These are phyloP conservation scores for Thripadectes ignobilis DNA, from an alignment of 2,797 vertebrate genomes.

Conservation along the genomic window DNA sequence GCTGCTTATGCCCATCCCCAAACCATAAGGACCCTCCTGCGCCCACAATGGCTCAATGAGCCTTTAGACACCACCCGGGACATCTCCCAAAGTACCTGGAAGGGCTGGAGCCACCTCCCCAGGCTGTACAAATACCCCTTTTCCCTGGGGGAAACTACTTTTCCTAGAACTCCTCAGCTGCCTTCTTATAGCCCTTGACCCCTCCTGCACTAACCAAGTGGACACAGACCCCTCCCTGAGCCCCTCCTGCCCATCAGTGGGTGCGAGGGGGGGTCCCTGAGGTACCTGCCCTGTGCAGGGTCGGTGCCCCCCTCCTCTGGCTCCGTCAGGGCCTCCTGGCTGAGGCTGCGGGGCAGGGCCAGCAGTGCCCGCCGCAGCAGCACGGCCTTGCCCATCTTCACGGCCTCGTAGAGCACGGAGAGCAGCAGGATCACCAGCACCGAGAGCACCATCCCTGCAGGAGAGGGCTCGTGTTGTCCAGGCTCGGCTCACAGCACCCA, in stretches of 20 bases:
- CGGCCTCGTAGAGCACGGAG: conserved; percentile 85
- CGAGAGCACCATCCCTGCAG: conserved; percentile 86
- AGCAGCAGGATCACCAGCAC: conserved; percentile 87
- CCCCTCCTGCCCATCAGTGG: accelerated
- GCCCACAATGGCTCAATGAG: accelerated
- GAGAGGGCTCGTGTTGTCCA: neutral
- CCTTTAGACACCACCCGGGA: neutral
- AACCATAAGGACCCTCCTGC: neutral
- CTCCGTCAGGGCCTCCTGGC: conserved; percentile 34
- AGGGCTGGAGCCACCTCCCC: neutral
- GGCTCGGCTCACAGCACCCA: neutral
- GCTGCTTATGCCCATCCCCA: neutral
- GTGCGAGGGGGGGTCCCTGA: neutral
- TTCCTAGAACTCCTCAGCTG: accelerated
- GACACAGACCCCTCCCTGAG: neutral
- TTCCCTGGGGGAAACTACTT: neutral
- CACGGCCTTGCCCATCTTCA: conserved; percentile 87
- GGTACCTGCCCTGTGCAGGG: neutral
- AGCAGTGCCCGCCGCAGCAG: conserved; percentile 62
- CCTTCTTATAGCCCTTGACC: neutral
- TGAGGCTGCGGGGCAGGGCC: conserved; percentile 1
- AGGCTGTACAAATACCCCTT: neutral
- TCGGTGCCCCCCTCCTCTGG: neutral
- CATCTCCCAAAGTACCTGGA: neutral
- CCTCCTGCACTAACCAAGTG: accelerated